phyloP scores from a whole-genome alignment of 2,113 vertebrate genomes.

The Lamprologus tigripictilis region DNA sequence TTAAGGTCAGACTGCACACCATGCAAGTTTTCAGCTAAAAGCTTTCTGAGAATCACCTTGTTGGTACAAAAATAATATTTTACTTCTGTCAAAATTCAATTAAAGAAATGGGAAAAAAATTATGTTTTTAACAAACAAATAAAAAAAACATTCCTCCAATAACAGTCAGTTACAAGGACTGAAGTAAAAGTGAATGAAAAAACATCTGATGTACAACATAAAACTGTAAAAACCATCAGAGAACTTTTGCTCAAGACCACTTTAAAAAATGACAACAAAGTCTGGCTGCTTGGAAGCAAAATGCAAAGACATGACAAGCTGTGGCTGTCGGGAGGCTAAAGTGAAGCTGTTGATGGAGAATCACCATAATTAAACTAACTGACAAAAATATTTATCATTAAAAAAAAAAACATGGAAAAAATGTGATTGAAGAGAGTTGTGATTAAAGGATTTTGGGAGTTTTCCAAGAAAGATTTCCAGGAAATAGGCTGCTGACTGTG shows the following conservation, averaged over 20 bases:
- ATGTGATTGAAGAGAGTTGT: neutral
- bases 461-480: neutral
- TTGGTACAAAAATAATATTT: neutral
- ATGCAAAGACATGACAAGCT: neutral
- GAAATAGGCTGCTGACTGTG: neutral
- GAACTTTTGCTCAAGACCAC: neutral
- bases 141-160: neutral
- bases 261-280: neutral
- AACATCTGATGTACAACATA: neutral
- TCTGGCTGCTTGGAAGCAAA: neutral
- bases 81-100: neutral
- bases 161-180: neutral
- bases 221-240: neutral
- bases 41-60: neutral
- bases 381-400: neutral
- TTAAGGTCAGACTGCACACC: neutral
- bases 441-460: neutral
- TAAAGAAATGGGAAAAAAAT: neutral
- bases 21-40: neutral
- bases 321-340: neutral
- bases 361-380: neutral
- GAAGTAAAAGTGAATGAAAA: neutral
- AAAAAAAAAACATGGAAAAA: neutral
- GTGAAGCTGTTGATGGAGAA: neutral
- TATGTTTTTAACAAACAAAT: neutral